Evolutionary conservation across 2,797 vertebrate genomes (phyloP).

Genomic region (Myripristis jacobus): DNA sequence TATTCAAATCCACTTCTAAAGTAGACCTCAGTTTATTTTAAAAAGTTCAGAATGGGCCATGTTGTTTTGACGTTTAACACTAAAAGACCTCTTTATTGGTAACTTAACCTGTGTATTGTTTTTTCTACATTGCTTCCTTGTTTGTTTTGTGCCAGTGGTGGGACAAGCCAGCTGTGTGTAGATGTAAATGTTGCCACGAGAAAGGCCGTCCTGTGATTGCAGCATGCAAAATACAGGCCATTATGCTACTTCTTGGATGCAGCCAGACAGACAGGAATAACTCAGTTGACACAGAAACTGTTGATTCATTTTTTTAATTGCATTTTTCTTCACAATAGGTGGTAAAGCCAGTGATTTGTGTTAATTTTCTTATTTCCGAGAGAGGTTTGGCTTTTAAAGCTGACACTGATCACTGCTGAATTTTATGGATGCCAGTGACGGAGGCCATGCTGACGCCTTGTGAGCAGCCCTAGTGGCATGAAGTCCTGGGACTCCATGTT

Average conservation of each 20-base stretch:
- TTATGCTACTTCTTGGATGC: slow-evolving; percentile 62
- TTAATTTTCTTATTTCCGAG: neutral
- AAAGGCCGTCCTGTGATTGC: slow-evolving; percentile 76
- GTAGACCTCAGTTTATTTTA: slow-evolving; percentile 77
- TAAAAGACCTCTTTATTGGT: slow-evolving; percentile 85
- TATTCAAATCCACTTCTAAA: slow-evolving; percentile 73
- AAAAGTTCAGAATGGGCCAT: slow-evolving; percentile 71
- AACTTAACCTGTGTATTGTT: slow-evolving; percentile 75
- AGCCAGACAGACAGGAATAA: slow-evolving; percentile 59
- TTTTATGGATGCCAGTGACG: slow-evolving; percentile 18
- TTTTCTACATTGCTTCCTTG: slow-evolving; percentile 73
- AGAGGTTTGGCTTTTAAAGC: slow-evolving; percentile 8
- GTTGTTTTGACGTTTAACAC: slow-evolving; percentile 77
- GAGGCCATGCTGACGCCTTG: slow-evolving; percentile 24
- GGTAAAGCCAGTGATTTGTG: neutral
- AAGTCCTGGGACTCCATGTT: slow-evolving; percentile 54
- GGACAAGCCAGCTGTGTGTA: slow-evolving; percentile 82
- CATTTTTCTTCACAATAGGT: neutral
- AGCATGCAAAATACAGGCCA: slow-evolving; percentile 81
- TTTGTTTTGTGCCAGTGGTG: slow-evolving; percentile 80
- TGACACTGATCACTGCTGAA: slow-evolving; percentile 12
- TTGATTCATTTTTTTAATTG: slow-evolving; percentile 2
- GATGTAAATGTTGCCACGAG: slow-evolving; percentile 83
- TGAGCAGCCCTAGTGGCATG: slow-evolving; percentile 44
- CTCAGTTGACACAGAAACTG: neutral